Conservation (phyloP, 2,797 vertebrate species). For the Urophycis tenuis region DNA sequence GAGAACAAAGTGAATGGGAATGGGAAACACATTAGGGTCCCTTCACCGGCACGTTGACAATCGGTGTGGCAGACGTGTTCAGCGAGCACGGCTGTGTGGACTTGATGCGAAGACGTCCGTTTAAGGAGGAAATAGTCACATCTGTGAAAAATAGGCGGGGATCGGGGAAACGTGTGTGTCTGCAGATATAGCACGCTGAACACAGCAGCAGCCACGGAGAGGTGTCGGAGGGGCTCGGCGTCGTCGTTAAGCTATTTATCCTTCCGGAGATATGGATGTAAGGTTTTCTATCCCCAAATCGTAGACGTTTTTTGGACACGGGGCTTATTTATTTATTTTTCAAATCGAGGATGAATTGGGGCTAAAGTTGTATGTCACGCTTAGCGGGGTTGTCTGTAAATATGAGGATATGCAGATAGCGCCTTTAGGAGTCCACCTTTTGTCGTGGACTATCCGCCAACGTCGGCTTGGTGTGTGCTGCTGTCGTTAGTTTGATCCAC, state of each 20-base stretch:
- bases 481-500: neutral
- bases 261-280: conserved; percentile 39
- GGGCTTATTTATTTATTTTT: conserved; percentile 3
- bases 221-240: conserved; percentile 19
- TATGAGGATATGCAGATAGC: neutral
- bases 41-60: conserved; percentile 2
- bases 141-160: too few relatives aligned
- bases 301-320: neutral
- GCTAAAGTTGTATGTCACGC: neutral
- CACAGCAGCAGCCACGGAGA: neutral
- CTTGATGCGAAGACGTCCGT: too few relatives aligned
- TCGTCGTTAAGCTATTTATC: conserved; percentile 9
- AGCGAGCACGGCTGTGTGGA: conserved; percentile 12
- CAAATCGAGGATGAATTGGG: neutral
- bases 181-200: too few relatives aligned
- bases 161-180: too few relatives aligned
- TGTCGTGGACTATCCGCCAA: neutral
- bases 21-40: conserved; percentile 21
- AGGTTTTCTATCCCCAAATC: conserved; percentile 15
- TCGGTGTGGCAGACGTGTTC: conserved; percentile 28
- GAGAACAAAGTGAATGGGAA: conserved; percentile 54
- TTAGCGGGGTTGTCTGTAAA: neutral
- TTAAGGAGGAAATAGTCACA: too few relatives aligned
- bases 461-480: neutral
- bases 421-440: neutral